Evolutionary conservation across 1,140 invertebrate genomes (phyloP).

Genomic region (Rhizoglyphus robini): DNA sequence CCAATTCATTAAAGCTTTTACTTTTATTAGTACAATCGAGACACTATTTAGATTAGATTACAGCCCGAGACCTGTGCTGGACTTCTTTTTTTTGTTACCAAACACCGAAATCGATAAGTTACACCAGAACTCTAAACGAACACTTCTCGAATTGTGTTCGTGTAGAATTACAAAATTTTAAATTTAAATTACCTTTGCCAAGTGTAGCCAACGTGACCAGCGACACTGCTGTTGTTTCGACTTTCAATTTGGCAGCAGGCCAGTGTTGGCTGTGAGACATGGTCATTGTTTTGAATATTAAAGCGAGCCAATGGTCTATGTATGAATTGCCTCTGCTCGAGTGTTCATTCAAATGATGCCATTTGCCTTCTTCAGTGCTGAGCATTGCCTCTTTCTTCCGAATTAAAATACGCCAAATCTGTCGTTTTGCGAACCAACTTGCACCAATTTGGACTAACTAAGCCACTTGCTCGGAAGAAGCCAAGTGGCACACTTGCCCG

Average conservation of each 20-base stretch:
- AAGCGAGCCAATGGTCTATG: not conserved
- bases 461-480: too few relatives aligned
- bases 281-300: conserved; percentile 13
- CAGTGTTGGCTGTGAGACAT: not conserved
- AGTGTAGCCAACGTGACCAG: not conserved
- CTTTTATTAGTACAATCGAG: not conserved
- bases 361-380: too few relatives aligned
- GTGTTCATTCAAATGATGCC: too few relatives aligned
- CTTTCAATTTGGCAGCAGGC: not conserved
- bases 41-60: not conserved
- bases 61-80: too few relatives aligned
- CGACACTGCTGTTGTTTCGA: not conserved
- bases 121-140: not conserved
- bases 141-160: not conserved
- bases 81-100: too few relatives aligned
- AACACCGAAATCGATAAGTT: not conserved
- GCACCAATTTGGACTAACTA: too few relatives aligned
- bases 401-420: too few relatives aligned
- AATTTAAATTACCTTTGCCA: conserved; percentile 3
- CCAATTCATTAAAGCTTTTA: conserved; percentile 4
- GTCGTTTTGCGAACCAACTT: too few relatives aligned
- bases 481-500: too few relatives aligned
- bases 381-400: too few relatives aligned
- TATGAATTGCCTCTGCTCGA: too few relatives aligned
- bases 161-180: not conserved